Evolutionary conservation across 2,888 invertebrate species (phyloP).

Genomic region (Melieria omissa): DNA sequence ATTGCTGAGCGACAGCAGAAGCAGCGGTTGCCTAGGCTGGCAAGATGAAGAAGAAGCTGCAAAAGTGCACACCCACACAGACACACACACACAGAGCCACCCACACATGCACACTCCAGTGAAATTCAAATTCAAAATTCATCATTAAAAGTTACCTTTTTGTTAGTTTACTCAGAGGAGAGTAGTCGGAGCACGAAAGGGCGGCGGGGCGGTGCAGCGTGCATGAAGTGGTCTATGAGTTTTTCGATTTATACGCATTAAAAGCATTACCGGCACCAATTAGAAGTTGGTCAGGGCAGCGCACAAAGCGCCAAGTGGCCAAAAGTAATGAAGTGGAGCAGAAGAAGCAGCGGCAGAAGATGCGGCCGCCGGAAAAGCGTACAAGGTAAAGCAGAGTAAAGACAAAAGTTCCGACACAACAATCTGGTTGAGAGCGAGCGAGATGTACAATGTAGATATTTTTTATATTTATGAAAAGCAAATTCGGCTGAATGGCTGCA

Average conservation of each 20-base stretch:
- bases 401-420: too few species aligned
- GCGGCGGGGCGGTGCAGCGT: too few species aligned
- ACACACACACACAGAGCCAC: not conserved
- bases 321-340: too few species aligned
- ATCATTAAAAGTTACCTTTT: conserved; percentile 35
- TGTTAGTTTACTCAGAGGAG: conserved; percentile 21
- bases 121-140: conserved; percentile 30
- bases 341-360: too few species aligned
- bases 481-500: too few species aligned
- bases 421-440: too few species aligned
- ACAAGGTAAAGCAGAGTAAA: too few species aligned
- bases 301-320: too few species aligned
- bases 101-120: not conserved
- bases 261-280: conserved; percentile 31
- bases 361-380: too few species aligned
- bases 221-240: not conserved
- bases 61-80: not conserved
- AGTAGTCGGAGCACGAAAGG: too few species aligned
- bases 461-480: too few species aligned
- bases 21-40: not conserved
- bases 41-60: not conserved
- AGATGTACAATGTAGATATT: too few species aligned
- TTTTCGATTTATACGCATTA: conserved; percentile 29
- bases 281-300: conserved; percentile 23
- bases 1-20: conserved; percentile 24